Evolutionary conservation across 2,797 vertebrate genomes (phyloP).

Genomic region (Pantherophis alleghaniensis): DNA sequence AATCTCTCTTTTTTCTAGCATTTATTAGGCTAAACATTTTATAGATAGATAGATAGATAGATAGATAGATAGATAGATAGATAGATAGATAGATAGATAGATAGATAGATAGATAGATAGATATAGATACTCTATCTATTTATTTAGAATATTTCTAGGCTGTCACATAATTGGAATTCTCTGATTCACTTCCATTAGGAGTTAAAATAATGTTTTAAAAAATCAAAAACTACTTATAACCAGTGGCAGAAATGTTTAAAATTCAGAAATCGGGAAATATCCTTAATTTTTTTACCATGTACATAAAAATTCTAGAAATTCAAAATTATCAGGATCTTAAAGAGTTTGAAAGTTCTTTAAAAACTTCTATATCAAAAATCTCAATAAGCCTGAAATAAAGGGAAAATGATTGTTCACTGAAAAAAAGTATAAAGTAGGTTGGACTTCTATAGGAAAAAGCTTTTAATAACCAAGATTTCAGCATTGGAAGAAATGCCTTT

Average conservation of each 20-base stretch:
- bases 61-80: too few relatives aligned
- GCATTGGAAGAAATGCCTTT: not conserved
- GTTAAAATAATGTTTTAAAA: not conserved
- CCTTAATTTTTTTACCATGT: not conserved
- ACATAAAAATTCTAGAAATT: not conserved
- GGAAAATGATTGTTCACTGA: not conserved
- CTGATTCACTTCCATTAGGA: not conserved
- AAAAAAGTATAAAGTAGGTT: not conserved
- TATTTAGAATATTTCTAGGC: not conserved
- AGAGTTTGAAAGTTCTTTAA: not conserved
- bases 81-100: too few relatives aligned
- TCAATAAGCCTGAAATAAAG: not conserved
- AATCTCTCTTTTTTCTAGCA: not conserved
- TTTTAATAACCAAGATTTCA: not conserved
- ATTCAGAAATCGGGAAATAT: not conserved
- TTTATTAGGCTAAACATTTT: not conserved
- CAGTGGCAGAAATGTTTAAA: not conserved
- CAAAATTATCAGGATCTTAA: not conserved
- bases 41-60: too few relatives aligned
- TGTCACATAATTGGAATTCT: not conserved
- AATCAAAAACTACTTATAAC: not conserved
- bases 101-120: too few relatives aligned
- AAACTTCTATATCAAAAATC: not conserved
- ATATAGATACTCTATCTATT: not conserved
- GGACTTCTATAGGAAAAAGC: not conserved